Percentiles rank a stretch among this genome's conserved stretches.
phyloP scores from a whole-genome alignment of 2,888 invertebrate species.

The Brachylomia viminalis region DNA sequence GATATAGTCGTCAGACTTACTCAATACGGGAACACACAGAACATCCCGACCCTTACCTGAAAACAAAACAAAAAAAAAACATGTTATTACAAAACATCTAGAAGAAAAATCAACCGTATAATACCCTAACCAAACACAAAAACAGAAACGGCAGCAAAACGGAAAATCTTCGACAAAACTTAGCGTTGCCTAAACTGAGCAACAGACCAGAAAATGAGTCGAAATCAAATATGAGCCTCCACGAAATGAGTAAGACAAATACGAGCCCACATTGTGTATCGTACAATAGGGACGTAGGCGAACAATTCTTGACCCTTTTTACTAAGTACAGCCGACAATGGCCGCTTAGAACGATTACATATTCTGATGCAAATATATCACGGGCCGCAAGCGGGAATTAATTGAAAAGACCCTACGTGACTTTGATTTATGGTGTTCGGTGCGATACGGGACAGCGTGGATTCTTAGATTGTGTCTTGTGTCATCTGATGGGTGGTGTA shows the following conservation, averaged over 20 bases:
- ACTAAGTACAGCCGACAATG: slow-evolving; percentile 72
- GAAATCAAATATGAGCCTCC: slow-evolving; percentile 86
- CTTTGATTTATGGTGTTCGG: slow-evolving; percentile 70
- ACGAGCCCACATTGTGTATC: slow-evolving; percentile 72
- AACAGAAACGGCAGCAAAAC: slow-evolving; percentile 56
- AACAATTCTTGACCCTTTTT: slow-evolving; percentile 78
- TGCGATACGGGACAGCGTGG: slow-evolving; percentile 54
- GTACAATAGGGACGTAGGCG: slow-evolving; percentile 78
- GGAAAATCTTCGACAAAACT: slow-evolving; percentile 79
- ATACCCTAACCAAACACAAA: slow-evolving; percentile 54
- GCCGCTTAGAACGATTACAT: slow-evolving; percentile 71
- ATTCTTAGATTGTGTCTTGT: slow-evolving; percentile 60
- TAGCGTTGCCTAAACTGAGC: slow-evolving; percentile 69
- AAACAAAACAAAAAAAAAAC: slow-evolving; percentile 52
- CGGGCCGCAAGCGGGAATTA: slow-evolving; percentile 71
- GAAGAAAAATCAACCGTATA: slow-evolving; percentile 53
- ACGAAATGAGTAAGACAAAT: slow-evolving; percentile 85
- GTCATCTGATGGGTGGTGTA: slow-evolving; percentile 52
- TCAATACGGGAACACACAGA: not conserved
- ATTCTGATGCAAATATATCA: slow-evolving; percentile 76
- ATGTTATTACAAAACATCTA: slow-evolving; percentile 45
- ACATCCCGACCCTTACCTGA: slow-evolving; percentile 58
- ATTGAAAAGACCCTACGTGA: slow-evolving; percentile 74
- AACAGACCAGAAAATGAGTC: slow-evolving; percentile 74
- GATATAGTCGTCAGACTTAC: slow-evolving; percentile 15